Conservation (phyloP, 2,797 vertebrate genomes). For the Malurus splendens region DNA sequence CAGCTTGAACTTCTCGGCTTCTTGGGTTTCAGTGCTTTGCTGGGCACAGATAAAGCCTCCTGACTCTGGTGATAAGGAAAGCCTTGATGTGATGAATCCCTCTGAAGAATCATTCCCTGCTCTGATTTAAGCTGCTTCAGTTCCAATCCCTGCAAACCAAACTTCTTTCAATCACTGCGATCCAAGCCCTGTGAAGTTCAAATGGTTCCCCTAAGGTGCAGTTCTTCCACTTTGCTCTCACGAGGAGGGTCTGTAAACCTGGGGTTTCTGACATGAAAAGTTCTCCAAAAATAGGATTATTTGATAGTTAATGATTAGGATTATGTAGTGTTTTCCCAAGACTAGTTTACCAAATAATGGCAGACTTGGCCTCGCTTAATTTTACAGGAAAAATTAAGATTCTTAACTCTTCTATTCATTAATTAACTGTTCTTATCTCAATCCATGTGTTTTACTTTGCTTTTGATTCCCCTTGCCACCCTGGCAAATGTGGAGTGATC, state of each 20-base stretch:
- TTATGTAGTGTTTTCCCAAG: background rate
- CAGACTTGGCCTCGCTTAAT: background rate
- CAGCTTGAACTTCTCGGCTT: background rate
- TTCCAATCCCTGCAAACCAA: background rate
- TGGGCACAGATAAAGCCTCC: constrained; percentile 21
- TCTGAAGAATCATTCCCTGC: constrained; percentile 13
- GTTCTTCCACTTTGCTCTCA: background rate
- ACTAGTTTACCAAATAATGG: fast-evolving
- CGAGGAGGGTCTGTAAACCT: background rate
- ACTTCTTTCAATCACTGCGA: background rate
- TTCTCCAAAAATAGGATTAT: background rate
- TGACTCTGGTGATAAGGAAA: constrained; percentile 18
- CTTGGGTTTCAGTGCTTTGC: constrained; percentile 8
- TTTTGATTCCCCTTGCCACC: background rate
- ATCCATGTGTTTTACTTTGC: background rate
- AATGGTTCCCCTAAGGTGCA: background rate
- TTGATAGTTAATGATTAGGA: background rate
- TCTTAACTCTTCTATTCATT: background rate
- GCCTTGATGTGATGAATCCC: background rate
- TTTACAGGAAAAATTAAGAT: background rate
- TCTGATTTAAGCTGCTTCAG: background rate
- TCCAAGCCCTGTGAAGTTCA: background rate
- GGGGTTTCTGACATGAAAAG: background rate
- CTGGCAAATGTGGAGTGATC: background rate
- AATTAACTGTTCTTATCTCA: background rate